These are phyloP conservation scores for Glareola pratincola DNA, from an alignment of 2,113 vertebrate genomes.

Conservation along the genomic window DNA sequence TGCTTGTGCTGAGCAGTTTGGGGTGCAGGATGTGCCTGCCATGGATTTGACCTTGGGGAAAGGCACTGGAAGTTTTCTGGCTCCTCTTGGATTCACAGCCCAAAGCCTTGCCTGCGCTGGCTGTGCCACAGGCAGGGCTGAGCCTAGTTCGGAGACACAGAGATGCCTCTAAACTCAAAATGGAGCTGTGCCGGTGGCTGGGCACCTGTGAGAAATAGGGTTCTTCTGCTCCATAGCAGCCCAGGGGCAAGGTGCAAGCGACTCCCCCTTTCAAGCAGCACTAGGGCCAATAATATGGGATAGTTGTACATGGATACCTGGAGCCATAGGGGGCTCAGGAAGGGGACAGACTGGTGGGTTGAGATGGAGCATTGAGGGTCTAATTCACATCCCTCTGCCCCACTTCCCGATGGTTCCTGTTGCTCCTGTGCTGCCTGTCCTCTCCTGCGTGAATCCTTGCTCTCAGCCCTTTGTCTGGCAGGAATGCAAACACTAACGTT, in stretches of 20 bases:
- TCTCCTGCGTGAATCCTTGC: background rate
- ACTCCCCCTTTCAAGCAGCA: background rate
- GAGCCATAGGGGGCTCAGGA: rapidly evolving
- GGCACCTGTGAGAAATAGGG: background rate
- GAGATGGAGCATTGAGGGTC: background rate
- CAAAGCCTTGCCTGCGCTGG: background rate
- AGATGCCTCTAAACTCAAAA: background rate
- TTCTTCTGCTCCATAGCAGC: background rate
- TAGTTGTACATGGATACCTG: background rate
- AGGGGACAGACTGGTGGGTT: background rate
- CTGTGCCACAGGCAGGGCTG: background rate
- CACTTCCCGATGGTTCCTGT: background rate
- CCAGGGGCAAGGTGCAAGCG: background rate
- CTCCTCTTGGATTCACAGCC: background rate
- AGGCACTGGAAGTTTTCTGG: background rate
- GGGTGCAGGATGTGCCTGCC: background rate
- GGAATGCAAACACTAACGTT: background rate
- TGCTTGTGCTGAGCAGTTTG: background rate
- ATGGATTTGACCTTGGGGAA: background rate
- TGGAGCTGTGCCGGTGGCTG: background rate
- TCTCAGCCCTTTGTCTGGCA: background rate
- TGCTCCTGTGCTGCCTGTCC: background rate
- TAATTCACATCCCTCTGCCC: background rate
- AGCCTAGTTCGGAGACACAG: background rate
- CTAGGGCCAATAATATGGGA: background rate